Evolutionary conservation across 1,140 invertebrate genomes (phyloP), one percentile per base, ranked within the genome.

Genomic region (Drosophila tropicalis): DNA sequence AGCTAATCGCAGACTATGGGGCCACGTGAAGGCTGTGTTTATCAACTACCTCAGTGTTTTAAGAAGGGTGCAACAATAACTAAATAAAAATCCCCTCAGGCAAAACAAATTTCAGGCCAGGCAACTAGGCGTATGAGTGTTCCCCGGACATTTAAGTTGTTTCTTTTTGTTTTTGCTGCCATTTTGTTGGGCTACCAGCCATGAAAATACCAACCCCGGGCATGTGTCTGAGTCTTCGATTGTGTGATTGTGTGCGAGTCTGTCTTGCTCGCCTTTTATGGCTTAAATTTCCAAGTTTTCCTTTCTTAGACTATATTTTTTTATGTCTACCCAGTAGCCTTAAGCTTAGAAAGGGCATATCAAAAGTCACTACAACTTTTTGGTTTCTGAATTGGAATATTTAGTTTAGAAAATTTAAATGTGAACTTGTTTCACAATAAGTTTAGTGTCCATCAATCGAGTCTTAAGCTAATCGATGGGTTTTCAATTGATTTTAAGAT

Each of bases 281-380:
- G 69, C 72, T 76, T 81, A 79, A 72, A 79, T 72, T 82, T 76
- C 68, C 66, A 82, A 82, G 68, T 82, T 87, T 69, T 79, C 71
- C 79, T 71, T 87, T 72, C 75, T 63, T 77, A 66, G 57, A 63
- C 57, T 62, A 56, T n/a, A 13, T 22, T 22, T 51, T 51, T 51
- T 22, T 51, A 6, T 29, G 29, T 6, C 29, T 29, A 51, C 44
- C 17, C 44, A 51, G 44, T 51, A 10, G 19, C 15, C 6, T 9
- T 9, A 7, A 17, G 44, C 7, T 22, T 51, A 22, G 19, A 22
- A 6, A 12, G 44, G 17, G 44, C 19, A 51, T 51, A 22, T 19
- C 10, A 10, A 10, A 12, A 19, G 44, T 22, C 19, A 12, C 19
- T 22, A 3, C 2, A 51, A 51, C 17, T 51, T 6, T 51, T 22